A percentile compares a stretch with the other conserved stretches of the same genome.
Conservation (phyloP, 2,888 invertebrate species). For the Parnassius mnemosyne region DNA sequence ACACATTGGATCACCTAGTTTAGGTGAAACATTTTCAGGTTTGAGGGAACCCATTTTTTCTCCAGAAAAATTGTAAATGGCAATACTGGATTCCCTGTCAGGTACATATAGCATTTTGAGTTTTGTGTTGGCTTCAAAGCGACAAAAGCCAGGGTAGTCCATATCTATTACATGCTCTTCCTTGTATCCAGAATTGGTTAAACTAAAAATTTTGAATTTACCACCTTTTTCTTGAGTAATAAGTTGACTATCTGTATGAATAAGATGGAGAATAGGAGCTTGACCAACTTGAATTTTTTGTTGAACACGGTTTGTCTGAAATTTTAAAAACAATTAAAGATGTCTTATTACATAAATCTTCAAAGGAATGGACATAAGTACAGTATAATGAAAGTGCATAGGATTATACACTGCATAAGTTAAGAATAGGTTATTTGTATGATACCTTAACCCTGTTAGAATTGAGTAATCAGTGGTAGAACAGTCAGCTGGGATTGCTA, state of each 20-base stretch:
- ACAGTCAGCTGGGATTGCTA: no score
- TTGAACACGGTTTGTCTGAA: conserved; percentile 86
- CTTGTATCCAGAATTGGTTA: conserved; percentile 81
- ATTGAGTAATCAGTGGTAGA: no score
- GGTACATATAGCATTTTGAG: conserved; percentile 84
- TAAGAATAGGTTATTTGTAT: no score
- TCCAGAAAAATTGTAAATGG: conserved; percentile 74
- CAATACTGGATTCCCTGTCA: conserved; percentile 78
- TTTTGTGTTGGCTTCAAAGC: conserved; percentile 81
- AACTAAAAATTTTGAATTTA: conserved; percentile 83
- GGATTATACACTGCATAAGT: no score
- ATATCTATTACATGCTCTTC: conserved; percentile 79
- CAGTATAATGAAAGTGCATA: no score
- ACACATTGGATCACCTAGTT: conserved; percentile 84
- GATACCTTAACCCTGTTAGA: no score
- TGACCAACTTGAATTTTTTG: conserved; percentile 84
- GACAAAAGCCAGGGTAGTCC: conserved; percentile 86
- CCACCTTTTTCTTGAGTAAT: conserved; percentile 89
- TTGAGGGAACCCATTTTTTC: conserved; percentile 60
- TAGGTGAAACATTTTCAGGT: conserved; percentile 55
- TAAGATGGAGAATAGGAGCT: conserved; percentile 82
- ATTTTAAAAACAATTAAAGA: conserved; percentile 33
- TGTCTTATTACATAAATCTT: neutral
- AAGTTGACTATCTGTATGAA: conserved; percentile 81
- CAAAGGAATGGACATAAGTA: no score